Evolutionary conservation across 2,113 vertebrate genomes (phyloP), one percentile per base, ranked within the genome.

Genomic region (Microtus ochrogaster): DNA sequence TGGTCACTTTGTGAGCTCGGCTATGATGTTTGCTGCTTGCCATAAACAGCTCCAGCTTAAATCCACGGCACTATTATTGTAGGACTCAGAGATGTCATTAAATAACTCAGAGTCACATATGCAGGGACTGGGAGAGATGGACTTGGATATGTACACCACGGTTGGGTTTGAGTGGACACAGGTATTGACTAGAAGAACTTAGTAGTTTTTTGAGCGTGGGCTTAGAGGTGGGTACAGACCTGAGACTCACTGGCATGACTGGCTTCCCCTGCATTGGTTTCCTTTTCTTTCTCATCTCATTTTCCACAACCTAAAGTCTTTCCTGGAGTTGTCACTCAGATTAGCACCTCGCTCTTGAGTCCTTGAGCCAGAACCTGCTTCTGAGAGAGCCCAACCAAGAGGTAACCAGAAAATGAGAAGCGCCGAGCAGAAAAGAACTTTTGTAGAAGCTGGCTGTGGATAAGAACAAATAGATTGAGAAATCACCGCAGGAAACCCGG

Each of bases 11-110:
- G 68, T 79, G 41, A 13, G 3, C 33, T 14, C 86, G 30, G 13
- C 36, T 47, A 28, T 92, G 22, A 3, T 61, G 13, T 14, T 97
- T 77, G 72, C 11, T 78, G 61, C 24, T 90, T 79, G 36, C 52
- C 28, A 58, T 12, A 87, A 74, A 72, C 9, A 85, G 47, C n/a
- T 26, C 95, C 24, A 55, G 95, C 86, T 89, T 52, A 89, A 83
- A 73, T 7, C 63, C 22, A 72, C 36, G 58, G 73, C 3, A 82
- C 2, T 72, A 21, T 72, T 72, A 72, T 39, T 72, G 33, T 95
- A 68, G 47, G 1, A 30, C 61, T 87, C 76, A 36, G 3, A 30
- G 49, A 84, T 1, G 12, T 58, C 44, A 2, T 66, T 83, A 92
- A 93, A 55, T 83, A 58, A 82, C 13, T 97, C 49, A 74, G 4